Conservation (phyloP, 2,113 vertebrate species). For the Colaptes auratus region DNA sequence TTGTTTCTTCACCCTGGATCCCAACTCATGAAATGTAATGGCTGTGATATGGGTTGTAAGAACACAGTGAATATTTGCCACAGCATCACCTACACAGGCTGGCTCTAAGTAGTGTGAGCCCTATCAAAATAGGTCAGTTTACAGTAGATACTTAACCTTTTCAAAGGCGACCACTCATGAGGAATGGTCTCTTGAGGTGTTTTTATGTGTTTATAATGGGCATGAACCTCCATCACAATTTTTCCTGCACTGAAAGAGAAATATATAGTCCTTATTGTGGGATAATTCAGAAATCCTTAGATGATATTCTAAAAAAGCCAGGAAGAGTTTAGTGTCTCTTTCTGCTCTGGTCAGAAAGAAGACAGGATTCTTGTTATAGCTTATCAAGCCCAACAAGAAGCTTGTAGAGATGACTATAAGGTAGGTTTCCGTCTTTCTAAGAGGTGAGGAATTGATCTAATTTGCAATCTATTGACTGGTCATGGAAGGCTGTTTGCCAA, state of each 20-base stretch:
- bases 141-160: neutral
- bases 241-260: neutral
- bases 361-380: accelerated
- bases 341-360: neutral
- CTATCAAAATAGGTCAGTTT: neutral
- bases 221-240: neutral
- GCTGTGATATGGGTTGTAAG: neutral
- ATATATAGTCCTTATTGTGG: neutral
- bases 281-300: neutral
- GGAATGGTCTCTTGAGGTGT: neutral
- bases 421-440: neutral
- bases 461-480: neutral
- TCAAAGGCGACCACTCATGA: neutral
- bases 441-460: neutral
- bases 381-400: neutral
- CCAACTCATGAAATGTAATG: neutral
- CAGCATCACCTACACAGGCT: neutral
- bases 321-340: neutral
- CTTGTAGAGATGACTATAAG: neutral
- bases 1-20: neutral
- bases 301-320: neutral
- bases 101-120: neutral
- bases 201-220: neutral
- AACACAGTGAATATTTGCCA: neutral
- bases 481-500: neutral